Evolutionary conservation across 1,140 invertebrate species (phyloP).

Genomic region (Helicoverpa zea): DNA sequence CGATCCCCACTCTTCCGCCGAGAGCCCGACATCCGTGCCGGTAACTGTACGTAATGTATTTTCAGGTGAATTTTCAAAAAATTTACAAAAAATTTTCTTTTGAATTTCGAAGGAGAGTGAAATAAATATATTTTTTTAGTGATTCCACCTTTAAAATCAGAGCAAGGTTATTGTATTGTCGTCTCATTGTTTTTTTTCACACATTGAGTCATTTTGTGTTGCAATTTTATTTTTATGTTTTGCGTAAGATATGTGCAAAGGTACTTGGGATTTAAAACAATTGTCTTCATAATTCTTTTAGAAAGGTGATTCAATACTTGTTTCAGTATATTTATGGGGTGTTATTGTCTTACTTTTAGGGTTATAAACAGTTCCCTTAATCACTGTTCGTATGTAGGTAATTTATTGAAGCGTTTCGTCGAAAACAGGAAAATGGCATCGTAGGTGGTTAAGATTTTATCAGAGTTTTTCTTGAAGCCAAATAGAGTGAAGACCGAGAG

Average conservation of each 20-base stretch:
- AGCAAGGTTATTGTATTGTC: conserved; percentile 27
- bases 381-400: too few species aligned
- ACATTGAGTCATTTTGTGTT: conserved; percentile 25
- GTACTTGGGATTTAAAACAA: conserved; percentile 17
- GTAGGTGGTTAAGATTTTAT: too few species aligned
- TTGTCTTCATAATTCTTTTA: conserved; percentile 7
- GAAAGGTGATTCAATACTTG: background rate
- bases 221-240: conserved; percentile 26
- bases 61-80: too few species aligned
- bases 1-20: too few species aligned
- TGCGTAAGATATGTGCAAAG: background rate
- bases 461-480: too few species aligned
- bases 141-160: conserved; percentile 23
- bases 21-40: too few species aligned
- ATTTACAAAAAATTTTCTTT: too few species aligned
- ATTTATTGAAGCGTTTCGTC: too few species aligned
- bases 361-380: too few species aligned
- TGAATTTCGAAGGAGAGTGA: background rate
- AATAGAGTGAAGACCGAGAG: too few species aligned
- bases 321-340: background rate
- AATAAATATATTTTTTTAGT: background rate
- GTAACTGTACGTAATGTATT: background rate
- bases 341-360: too few species aligned
- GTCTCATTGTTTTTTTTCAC: conserved; percentile 36
- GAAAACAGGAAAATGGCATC: too few species aligned